Percentiles rank a stretch among this genome's conserved stretches.
Conservation (phyloP, 2,888 invertebrate species). For the Ceramica pisi region DNA sequence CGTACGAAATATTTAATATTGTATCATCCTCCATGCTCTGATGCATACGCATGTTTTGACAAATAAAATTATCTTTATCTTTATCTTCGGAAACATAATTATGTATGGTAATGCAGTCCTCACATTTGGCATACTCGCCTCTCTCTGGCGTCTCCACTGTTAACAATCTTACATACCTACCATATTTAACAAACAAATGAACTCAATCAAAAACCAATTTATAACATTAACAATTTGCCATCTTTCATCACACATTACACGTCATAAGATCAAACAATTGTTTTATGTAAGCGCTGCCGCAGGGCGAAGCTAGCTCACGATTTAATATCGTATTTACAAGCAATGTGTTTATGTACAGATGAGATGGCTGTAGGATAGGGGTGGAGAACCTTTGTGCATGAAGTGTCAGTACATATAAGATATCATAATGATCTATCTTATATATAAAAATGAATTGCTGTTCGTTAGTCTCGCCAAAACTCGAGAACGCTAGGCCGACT, state of each 20-base stretch:
- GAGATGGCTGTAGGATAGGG: conserved; percentile 22
- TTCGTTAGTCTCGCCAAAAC: no score
- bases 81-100: no score
- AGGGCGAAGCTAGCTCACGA: conserved; percentile 53
- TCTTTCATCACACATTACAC: conserved; percentile 27
- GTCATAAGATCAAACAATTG: conserved; percentile 36
- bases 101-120: no score
- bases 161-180: not conserved
- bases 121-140: no score
- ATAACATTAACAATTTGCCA: conserved; percentile 45
- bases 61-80: no score
- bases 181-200: conserved; percentile 20
- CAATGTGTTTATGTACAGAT: conserved; percentile 23
- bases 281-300: conserved; percentile 58
- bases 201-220: conserved; percentile 41
- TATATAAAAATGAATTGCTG: no score
- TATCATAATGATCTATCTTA: no score
- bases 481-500: no score
- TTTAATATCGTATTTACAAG: conserved; percentile 59
- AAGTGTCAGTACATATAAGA: not conserved
- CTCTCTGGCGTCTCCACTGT: not conserved
- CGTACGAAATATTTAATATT: no score
- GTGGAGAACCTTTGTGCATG: conserved; percentile 23
- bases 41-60: no score
- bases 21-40: no score